Evolutionary conservation across 2,888 invertebrate genomes (phyloP).

Genomic region (Drosophila yooni): DNA sequence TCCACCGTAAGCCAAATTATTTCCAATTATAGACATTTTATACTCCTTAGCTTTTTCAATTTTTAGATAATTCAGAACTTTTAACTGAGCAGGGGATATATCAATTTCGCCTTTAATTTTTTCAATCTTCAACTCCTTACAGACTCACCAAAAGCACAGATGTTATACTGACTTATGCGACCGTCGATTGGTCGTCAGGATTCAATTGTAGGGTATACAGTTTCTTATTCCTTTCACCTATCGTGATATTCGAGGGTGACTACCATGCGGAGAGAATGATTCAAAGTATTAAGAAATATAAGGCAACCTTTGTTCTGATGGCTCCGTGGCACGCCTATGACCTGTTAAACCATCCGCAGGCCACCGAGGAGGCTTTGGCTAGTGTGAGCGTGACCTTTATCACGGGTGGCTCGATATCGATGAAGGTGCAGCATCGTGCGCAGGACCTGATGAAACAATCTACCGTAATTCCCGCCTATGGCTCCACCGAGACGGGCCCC

Average conservation of each 20-base stretch:
- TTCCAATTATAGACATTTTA: too few relatives aligned
- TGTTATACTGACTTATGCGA: constrained; percentile 55
- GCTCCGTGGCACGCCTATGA: constrained; percentile 62
- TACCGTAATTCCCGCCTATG: constrained; percentile 49
- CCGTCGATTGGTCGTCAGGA: constrained; percentile 76
- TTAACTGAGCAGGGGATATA: not conserved
- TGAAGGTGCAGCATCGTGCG: constrained; percentile 30
- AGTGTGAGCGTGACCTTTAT: constrained; percentile 26
- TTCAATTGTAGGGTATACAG: constrained; percentile 32
- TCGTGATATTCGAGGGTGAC: constrained; percentile 54
- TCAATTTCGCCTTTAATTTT: not conserved
- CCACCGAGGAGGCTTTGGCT: constrained; percentile 33
- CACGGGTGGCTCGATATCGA: constrained; percentile 60
- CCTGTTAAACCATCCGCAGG: constrained; percentile 48
- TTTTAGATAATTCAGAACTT: not conserved
- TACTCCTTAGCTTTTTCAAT: not conserved
- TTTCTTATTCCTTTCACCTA: constrained; percentile 42
- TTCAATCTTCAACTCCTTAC: not conserved
- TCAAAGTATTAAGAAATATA: constrained; percentile 53
- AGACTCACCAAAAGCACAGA: constrained; percentile 52
- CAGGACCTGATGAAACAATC: constrained; percentile 44
- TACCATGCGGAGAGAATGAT: constrained; percentile 56
- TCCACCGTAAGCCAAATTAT: constrained; percentile 40
- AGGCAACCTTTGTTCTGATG: constrained; percentile 43
- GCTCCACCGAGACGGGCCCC: constrained; percentile 61